Base-by-base conservation (phyloP, 2,113 vertebrate species). In the Bombycilla garrulus region DNA sequence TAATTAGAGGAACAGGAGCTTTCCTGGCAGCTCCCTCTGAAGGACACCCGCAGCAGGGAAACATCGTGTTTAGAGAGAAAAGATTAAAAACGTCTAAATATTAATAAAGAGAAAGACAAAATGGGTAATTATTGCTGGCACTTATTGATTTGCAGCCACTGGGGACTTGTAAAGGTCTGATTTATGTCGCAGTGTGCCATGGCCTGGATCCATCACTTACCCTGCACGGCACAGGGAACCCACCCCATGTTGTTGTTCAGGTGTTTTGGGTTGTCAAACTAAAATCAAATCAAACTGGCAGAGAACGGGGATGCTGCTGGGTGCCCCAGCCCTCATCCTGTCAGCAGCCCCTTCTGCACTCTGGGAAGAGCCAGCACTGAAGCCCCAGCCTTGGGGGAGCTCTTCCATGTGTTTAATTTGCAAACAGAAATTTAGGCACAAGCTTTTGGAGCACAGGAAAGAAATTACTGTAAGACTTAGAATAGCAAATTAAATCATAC, bases 71-170 rank as follows among this genome's bases (percentile, higher is more conserved):
- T 78, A 38, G 73, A 67, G 74, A 88, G 83, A 25, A 73, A 84
- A 81, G 90, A 87, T 91, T 74, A 64, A 78, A 88, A 87, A 4
- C 2, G 5, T 38, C 81, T 71, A 91, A 87, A 87, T 95, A 81
- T 95, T 91, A 89, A 89, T 81, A 89, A 89, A 86, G 69, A 66
- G 69, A 11, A 35, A 84, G 92, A 87, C 88, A 42, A 92, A 94
- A 85, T 12, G 81, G 77, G 87, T 74, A 58, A 81, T 89, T 92
- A 84, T 67, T 50, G 20, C 69, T 40, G 71, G 62, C 74, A 62
- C 56, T 78, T 74, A 47, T 81, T 86, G 84, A 86, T 84, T 84
- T 89, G 73, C 90, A 90, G 84, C 78, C 0, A 0, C 90, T 58
- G 73, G 67, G 89, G 54, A 47, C 83, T 92, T 1, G 1, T 36